Evolutionary conservation across 2,113 vertebrate species (phyloP).

Genomic region (Paraplagusia blochii): DNA sequence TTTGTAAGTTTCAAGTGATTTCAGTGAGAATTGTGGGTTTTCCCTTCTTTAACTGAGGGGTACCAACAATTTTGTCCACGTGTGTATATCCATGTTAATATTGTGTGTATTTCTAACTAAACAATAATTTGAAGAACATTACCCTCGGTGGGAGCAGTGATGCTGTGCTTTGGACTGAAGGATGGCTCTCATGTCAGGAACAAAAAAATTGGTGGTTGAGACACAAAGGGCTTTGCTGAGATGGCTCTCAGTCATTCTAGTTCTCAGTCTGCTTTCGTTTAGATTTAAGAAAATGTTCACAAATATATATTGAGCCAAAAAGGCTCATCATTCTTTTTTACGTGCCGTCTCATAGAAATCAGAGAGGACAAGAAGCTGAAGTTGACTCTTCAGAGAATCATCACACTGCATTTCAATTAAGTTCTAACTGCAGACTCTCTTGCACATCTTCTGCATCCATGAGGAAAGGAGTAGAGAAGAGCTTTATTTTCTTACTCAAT

Average conservation of each 20-base stretch:
- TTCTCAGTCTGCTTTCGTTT: neutral
- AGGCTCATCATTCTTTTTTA: conserved; percentile 24
- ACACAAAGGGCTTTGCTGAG: too few species aligned
- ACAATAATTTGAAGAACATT: neutral
- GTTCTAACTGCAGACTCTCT: neutral
- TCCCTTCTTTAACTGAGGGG: too few species aligned
- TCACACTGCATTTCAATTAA: conserved; percentile 31
- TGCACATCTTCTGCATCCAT: neutral
- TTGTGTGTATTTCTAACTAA: neutral
- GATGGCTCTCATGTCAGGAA: neutral
- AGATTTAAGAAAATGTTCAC: neutral
- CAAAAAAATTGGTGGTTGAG: too few species aligned
- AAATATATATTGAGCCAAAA: neutral
- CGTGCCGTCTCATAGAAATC: conserved; percentile 16
- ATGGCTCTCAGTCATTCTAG: neutral
- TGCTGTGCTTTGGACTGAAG: conserved; percentile 2
- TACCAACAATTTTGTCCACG: too few species aligned
- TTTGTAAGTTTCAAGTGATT: too few species aligned
- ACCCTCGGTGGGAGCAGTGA: neutral
- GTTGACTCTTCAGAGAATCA: conserved; percentile 41
- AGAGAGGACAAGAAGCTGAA: conserved; percentile 27
- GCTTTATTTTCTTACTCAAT: conserved; percentile 6
- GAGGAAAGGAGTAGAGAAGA: conserved; percentile 14
- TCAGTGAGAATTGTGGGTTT: too few species aligned
- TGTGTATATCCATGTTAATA: neutral